Base-by-base conservation (phyloP, 2,888 invertebrate genomes). In the Eupithecia centaureata region DNA sequence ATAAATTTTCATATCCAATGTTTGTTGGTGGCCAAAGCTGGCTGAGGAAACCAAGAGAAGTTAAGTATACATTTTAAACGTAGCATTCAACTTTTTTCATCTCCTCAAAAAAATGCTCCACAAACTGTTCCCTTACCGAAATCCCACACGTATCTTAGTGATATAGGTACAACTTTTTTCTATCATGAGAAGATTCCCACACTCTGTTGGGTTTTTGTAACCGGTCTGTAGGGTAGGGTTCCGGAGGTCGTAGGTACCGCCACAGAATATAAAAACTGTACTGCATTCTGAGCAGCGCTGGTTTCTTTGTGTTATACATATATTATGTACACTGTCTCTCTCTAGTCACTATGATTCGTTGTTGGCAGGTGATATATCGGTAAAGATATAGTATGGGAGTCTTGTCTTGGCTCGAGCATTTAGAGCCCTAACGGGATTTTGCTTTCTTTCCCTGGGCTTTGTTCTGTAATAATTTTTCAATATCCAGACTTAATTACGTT, bases 141-240 rank as follows among this genome's bases (percentile, higher is more conserved):
- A 65, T 68, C 62, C 59, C 63, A 65, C 59, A 65, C 52, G 54
- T 65, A 57, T n/a, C 27, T 57, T 18, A 68, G 63, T 30, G 63
- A 67, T n/a, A n/a, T n/a, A 72, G 74, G 74, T 65, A 71, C 73
- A 74, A 73, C 66, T 68, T 70, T n/a, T 72, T 73, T 69, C 65
- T 63, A 76, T 70, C 86, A 88, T 89, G 90, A 77, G 89, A 90
- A 88, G 76, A 73, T 88, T 90, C 91, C 84, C 91, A 90, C 86
- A 81, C 79, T 81, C 80, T 81, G 75, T 75, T 72, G 68, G 72
- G 79, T 83, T 85, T 82, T 86, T 85, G 79, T 70, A 67, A 71
- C 72, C 72, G 70, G 73, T 71, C 59, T 15, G 65, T 54, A 65
- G 65, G 65, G 65, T 68, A 62, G 68, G 71, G 70, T 54, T 65